Evolutionary conservation across 2,888 invertebrate species (phyloP), one percentile per base, ranked within the genome.

Genomic region (Tachystola acroxantha): DNA sequence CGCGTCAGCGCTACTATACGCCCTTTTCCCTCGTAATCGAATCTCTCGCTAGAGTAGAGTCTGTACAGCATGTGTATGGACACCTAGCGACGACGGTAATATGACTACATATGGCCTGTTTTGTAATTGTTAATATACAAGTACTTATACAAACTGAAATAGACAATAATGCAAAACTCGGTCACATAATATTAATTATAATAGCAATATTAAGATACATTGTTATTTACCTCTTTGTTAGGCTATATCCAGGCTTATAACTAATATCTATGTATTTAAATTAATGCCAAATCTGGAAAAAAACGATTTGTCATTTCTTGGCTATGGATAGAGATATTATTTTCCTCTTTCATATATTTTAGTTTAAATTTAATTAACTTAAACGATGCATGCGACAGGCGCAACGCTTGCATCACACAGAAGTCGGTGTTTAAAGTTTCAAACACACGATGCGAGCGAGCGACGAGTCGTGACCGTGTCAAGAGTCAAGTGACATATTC

Each of bases 391-490:
- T 57, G 34, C 14, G 48, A 48, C 47, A 48, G 26, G 33, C 31
- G 28, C 16, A 16, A 29, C 35, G 28, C 34, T 27, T 24, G 30
- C 16, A 12, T 33, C 25, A 22, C 36, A 50, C 29, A 36, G 31
- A 37, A 50, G 34, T 16, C 37, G 27, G 22, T 54, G 73, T 64
- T 54, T 79, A 54, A 36, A 43, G 53, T 82, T 77, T 75, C 81
- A 79, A 77, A 79, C 59, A 63, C 49, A 48, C 49, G 60, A 64
- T 49, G 57, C 50, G 46, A 38, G 42, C 37, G 62, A 65, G 74
- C 72, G 82, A 73, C 73, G 76, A 78, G 61, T 79, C 79, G 75
- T 78, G 74, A 79, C 77, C 59, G 65, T 50, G 72, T 60, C 71
- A 48, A 42, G 55, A 9, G 5, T 30, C 53, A 47, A 47, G 43